These are phyloP conservation scores for Albula glossodonta DNA, from an alignment of 2,113 vertebrate genomes.

Conservation along the genomic window DNA sequence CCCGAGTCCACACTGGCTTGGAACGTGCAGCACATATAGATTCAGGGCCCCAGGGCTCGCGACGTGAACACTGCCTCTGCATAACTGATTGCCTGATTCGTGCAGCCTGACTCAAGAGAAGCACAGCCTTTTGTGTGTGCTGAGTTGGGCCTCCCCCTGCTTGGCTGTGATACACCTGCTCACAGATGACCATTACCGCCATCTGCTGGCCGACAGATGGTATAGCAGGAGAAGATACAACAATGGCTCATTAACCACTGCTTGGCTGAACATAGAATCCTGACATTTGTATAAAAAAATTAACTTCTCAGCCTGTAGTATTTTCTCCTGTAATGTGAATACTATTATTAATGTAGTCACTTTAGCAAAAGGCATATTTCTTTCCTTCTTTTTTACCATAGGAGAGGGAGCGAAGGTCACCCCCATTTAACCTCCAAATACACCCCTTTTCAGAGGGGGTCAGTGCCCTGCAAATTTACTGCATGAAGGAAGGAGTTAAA, in stretches of 20 bases:
- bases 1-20: not conserved
- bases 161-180: not conserved
- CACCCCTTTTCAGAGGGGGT: slow-evolving; percentile 97
- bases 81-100: not conserved
- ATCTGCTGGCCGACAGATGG: not conserved
- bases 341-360: not conserved
- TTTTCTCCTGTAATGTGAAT: not conserved
- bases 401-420: slow-evolving; percentile 94
- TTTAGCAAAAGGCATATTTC: not conserved
- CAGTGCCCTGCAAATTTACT: slow-evolving; percentile 98
- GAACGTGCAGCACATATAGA: not conserved
- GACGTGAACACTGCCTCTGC: not conserved
- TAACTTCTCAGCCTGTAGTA: not conserved
- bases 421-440: slow-evolving; percentile 94
- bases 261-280: not conserved
- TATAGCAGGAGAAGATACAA: not conserved
- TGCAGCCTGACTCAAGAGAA: not conserved
- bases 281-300: not conserved
- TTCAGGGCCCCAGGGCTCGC: not conserved
- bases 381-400: slow-evolving; percentile 51
- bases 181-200: not conserved
- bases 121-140: too few relatives aligned
- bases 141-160: not conserved
- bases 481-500: slow-evolving; percentile 99
- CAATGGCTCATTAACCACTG: not conserved